These are phyloP conservation scores for Hippocampus abdominalis DNA, from an alignment of 2,113 vertebrate species.

Conservation along the genomic window DNA sequence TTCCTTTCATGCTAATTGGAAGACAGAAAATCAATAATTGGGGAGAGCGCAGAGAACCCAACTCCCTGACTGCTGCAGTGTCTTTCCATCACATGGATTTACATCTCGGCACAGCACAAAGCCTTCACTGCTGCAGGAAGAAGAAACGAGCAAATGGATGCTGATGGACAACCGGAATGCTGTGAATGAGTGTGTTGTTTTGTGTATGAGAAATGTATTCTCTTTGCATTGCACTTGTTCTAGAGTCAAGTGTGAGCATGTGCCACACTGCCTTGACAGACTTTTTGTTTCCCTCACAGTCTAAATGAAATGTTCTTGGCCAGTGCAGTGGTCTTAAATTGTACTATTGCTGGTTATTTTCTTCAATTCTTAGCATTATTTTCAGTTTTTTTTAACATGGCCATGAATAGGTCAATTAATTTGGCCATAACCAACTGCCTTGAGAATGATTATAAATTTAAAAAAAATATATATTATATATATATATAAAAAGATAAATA, in stretches of 20 bases:
- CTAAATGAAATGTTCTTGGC: slow-evolving; percentile 51
- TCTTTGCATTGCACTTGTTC: slow-evolving; percentile 69
- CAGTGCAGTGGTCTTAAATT: slow-evolving; percentile 40
- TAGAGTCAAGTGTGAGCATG: slow-evolving; percentile 53
- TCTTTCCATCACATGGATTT: slow-evolving; percentile 35
- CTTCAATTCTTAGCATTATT: slow-evolving; percentile 43
- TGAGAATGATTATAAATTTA: slow-evolving; percentile 67
- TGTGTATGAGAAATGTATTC: slow-evolving; percentile 53
- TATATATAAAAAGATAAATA: slow-evolving; percentile 54
- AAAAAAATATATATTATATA: slow-evolving; percentile 50
- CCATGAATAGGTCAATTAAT: slow-evolving; percentile 67
- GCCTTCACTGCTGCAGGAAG: slow-evolving; percentile 46
- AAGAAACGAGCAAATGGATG: slow-evolving; percentile 56
- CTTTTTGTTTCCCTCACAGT: slow-evolving; percentile 42
- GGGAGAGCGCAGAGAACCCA: slow-evolving; percentile 5
- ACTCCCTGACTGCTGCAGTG: slow-evolving; percentile 24
- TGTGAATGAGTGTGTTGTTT: slow-evolving; percentile 61
- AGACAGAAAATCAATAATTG: slow-evolving; percentile 8
- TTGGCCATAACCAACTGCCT: slow-evolving; percentile 75
- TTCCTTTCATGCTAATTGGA: slow-evolving; percentile 15
- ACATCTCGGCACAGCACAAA: slow-evolving; percentile 31
- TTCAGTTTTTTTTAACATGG: slow-evolving; percentile 53
- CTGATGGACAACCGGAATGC: slow-evolving; percentile 50
- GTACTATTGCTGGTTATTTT: slow-evolving; percentile 41
- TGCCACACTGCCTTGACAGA: slow-evolving; percentile 59